phyloP scores from a whole-genome alignment of 2,113 vertebrate species.

The Eulacestoma nigropectus region DNA sequence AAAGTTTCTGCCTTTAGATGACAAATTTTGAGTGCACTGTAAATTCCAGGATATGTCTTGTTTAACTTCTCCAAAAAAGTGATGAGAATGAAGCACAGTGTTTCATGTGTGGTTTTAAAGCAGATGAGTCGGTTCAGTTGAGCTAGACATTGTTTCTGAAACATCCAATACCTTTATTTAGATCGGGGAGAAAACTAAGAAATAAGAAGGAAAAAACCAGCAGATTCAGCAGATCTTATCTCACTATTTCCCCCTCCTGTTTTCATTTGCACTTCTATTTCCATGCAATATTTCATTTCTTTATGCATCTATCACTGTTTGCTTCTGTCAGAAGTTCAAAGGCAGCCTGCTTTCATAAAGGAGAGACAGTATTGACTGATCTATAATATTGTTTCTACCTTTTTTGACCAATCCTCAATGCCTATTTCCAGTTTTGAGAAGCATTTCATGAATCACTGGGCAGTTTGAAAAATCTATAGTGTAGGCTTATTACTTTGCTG shows the following conservation, averaged over 20 bases:
- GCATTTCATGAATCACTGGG: conserved; percentile 63
- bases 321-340: conserved; percentile 62
- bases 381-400: conserved; percentile 46
- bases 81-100: not conserved
- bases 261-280: conserved; percentile 62
- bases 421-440: conserved; percentile 55
- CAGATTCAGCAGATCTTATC: conserved; percentile 57
- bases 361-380: conserved; percentile 42
- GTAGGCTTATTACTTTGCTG: conserved; percentile 46
- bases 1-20: not conserved
- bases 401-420: conserved; percentile 51
- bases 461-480: conserved; percentile 63
- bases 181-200: not conserved
- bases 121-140: not conserved
- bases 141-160: not conserved
- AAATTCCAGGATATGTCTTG: not conserved
- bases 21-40: not conserved
- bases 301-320: conserved; percentile 49
- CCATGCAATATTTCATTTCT: conserved; percentile 54
- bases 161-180: conserved; percentile 6
- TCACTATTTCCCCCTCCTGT: not conserved
- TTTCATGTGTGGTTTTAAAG: not conserved
- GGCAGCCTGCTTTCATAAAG: conserved; percentile 45
- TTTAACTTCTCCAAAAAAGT: not conserved
- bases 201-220: not conserved